Evolutionary conservation across 2,797 vertebrate genomes (phyloP), one percentile per base, ranked within the genome.

Genomic region (Hoplostethus atlanticus): DNA sequence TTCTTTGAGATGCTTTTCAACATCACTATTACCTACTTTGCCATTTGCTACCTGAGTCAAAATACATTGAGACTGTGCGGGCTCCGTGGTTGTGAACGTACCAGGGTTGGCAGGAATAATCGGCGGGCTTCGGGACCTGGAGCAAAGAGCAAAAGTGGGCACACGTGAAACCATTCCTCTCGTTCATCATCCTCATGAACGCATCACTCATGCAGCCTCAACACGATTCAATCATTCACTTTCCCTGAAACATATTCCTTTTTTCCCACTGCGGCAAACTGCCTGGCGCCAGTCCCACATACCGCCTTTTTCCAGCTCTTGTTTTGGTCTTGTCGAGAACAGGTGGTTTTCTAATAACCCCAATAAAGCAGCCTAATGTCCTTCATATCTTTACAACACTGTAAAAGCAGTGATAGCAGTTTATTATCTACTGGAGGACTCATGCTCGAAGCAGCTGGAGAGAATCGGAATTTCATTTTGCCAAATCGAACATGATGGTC

Each of bases 21-120:
- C n/a, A 40, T 6, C 7, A 40, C 5, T 2, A 42, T 42, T 42
- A 42, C 10, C 40, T 42, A 11, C 12, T 42, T 25, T 9, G n/a
- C 50, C 10, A 51, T 51, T 51, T 51, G 9, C 50, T 51, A 16
- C n/a, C 7, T 21, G 25, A 51, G 21, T 12, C 11, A 21, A 52
- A 25, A 28, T 28, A 61, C 17, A 47, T n/a, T 44, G 11, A 34
- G 54, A 28, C 34, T 13, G 16, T 61, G 15, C 64, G 13, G 6
- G 56, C 7, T 40, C 2, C 30, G 3, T 3, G 9, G 44, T 50
- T 36, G 36, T 58, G 79, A 87, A 96, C 97, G 81, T 93, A 99
- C 97, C 97, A 99, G 0, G 94, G 91, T 4, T 99, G 97, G 54
- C 95, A 92, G 80, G 97, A 97, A 90, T 98, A 99, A 92, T 99